These are phyloP conservation scores for Ormyrus labotus DNA, from an alignment of 2,888 invertebrate genomes.

Conservation along the genomic window DNA sequence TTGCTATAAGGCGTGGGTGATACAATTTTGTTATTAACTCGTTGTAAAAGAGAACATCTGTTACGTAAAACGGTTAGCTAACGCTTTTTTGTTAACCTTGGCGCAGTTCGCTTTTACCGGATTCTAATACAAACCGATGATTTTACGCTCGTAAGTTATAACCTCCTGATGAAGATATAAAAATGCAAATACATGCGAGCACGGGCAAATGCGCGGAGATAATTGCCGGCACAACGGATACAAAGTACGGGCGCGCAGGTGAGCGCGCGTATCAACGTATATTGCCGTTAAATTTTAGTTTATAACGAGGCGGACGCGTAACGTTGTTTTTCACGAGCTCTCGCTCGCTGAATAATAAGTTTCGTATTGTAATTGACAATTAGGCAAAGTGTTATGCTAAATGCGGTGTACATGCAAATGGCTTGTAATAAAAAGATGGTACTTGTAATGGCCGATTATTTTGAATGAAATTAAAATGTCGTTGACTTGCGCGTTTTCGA, in stretches of 20 bases:
- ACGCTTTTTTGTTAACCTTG: not conserved
- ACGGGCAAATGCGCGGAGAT: not conserved
- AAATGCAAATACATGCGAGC: constrained; percentile 27
- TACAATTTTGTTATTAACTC: not conserved
- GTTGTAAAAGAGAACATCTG: not conserved
- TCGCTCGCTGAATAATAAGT: constrained; percentile 7
- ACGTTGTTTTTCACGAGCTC: constrained; percentile 7
- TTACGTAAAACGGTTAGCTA: not conserved
- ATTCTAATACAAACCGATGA: not conserved
- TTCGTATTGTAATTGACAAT: constrained; percentile 26
- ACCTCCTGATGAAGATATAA: constrained; percentile 11
- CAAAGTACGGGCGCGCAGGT: too few relatives aligned
- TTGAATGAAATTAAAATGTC: constrained; percentile 25
- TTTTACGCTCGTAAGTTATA: constrained; percentile 3
- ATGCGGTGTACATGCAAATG: not conserved
- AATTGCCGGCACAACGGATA: too few relatives aligned
- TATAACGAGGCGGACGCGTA: not conserved
- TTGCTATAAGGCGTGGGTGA: too few relatives aligned
- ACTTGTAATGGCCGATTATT: not conserved
- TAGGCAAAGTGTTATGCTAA: not conserved
- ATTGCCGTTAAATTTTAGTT: not conserved
- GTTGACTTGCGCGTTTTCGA: not conserved
- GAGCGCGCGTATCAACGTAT: not conserved
- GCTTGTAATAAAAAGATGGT: not conserved
- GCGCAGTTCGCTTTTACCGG: not conserved